Evolutionary conservation across 64 coral and sea anemone genomes (phyloP).

Genomic region (Stichodactyla helianthus): DNA sequence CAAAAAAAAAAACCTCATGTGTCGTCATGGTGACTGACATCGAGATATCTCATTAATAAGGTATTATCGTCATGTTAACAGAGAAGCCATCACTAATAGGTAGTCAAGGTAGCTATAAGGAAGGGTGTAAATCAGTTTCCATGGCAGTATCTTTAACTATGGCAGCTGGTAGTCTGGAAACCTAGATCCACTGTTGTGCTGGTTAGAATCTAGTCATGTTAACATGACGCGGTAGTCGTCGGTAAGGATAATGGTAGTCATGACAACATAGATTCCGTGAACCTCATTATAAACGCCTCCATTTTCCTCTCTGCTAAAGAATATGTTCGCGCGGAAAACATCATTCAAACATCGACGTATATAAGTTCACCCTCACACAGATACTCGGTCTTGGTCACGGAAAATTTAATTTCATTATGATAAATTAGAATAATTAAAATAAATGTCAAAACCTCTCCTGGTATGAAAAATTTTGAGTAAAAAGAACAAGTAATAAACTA

Average conservation of each 20-base stretch:
- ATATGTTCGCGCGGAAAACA: not conserved
- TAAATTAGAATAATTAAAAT: not conserved
- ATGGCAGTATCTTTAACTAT: not conserved
- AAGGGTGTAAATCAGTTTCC: too few relatives aligned
- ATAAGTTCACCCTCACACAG: not conserved
- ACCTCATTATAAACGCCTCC: too few relatives aligned
- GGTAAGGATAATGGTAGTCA: not conserved
- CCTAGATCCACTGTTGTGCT: not conserved
- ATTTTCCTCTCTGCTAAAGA: not conserved
- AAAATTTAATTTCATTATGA: not conserved
- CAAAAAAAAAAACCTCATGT: not conserved
- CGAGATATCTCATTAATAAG: too few relatives aligned
- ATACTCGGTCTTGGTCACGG: not conserved
- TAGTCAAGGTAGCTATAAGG: too few relatives aligned
- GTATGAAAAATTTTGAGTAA: not conserved
- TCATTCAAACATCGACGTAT: not conserved
- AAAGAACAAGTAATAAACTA: too few relatives aligned
- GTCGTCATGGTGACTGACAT: not conserved
- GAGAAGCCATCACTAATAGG: not conserved
- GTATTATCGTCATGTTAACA: not conserved
- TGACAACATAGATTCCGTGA: not conserved
- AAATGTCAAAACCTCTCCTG: not conserved
- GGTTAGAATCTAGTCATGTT: too few relatives aligned
- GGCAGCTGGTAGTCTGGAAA: not conserved
- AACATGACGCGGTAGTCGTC: too few relatives aligned